phyloP scores from a whole-genome alignment of 2,888 invertebrate genomes.

The Mesoligia furuncula region DNA sequence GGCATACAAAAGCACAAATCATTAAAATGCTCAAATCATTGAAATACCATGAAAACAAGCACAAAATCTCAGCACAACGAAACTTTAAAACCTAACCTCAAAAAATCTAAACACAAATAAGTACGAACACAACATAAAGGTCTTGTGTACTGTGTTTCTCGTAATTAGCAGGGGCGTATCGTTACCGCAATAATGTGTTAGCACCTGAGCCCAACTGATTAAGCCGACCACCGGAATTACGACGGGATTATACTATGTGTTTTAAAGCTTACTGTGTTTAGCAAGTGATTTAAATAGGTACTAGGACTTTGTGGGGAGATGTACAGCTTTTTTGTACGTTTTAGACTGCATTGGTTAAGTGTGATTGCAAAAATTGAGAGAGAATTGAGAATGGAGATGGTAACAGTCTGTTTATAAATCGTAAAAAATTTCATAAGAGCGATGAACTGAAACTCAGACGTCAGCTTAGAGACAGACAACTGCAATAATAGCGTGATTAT shows the following conservation, averaged over 20 bases:
- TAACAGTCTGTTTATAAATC: background rate
- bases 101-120: conserved; percentile 49
- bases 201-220: conserved; percentile 62
- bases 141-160: conserved; percentile 41
- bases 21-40: too few species aligned
- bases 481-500: background rate
- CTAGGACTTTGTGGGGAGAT: conserved; percentile 28
- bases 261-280: conserved; percentile 51
- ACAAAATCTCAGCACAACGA: background rate
- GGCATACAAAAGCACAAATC: background rate
- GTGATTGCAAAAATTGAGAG: background rate
- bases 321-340: conserved; percentile 23
- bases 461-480: background rate
- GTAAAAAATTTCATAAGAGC: background rate
- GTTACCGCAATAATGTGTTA: conserved; percentile 60
- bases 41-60: background rate
- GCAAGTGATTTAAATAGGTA: conserved; percentile 59
- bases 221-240: conserved; percentile 51
- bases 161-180: conserved; percentile 58
- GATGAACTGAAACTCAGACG: background rate
- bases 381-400: background rate
- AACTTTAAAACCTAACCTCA: background rate
- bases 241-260: conserved; percentile 41
- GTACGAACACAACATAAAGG: conserved; percentile 23
- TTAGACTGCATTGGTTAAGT: background rate